phyloP scores from a whole-genome alignment of 1,140 invertebrate species.

The Drosophila pseudoananassae region DNA sequence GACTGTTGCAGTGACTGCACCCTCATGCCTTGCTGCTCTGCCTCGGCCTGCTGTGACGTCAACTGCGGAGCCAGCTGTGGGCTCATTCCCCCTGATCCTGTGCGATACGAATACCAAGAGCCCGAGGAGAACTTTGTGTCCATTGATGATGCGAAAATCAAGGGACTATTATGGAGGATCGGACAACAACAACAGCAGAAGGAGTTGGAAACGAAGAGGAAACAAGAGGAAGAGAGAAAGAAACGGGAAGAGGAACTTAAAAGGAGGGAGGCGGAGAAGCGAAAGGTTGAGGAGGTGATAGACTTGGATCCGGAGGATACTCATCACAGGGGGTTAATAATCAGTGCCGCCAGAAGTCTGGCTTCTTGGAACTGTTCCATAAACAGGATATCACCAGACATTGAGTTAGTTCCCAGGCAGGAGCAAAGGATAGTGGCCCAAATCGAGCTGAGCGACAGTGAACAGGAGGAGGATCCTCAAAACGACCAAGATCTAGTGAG shows the following conservation, averaged over 20 bases:
- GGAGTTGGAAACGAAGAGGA: slow-evolving; percentile 21
- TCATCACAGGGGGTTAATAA: slow-evolving; percentile 28
- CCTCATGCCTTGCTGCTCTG: slow-evolving; percentile 41
- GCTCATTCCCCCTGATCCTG: slow-evolving; percentile 28
- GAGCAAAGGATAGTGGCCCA: slow-evolving; percentile 61
- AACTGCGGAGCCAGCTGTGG: slow-evolving; percentile 46
- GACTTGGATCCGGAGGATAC: slow-evolving; percentile 69
- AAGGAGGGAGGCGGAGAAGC: slow-evolving; percentile 5
- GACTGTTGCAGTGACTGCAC: slow-evolving; percentile 64
- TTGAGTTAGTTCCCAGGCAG: slow-evolving; percentile 48
- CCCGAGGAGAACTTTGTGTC: slow-evolving; percentile 81
- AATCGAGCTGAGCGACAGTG: slow-evolving; percentile 72
- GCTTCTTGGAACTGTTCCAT: slow-evolving; percentile 24
- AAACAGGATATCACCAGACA: slow-evolving; percentile 51
- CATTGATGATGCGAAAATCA: slow-evolving; percentile 78
- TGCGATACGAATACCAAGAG: slow-evolving; percentile 71
- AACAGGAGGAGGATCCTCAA: slow-evolving; percentile 41
- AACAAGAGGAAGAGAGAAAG: slow-evolving; percentile 3
- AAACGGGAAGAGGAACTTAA: slow-evolving; percentile 28
- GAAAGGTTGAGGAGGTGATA: slow-evolving; percentile 52
- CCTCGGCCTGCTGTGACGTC: slow-evolving; percentile 52
- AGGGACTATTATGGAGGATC: slow-evolving; percentile 61
- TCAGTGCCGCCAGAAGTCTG: slow-evolving; percentile 54
- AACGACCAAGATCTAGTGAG: slow-evolving; percentile 23
- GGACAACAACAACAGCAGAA: slow-evolving; percentile 66